phyloP scores from a whole-genome alignment of 1,140 invertebrate genomes.

The Panagrolaimus sp. region DNA sequence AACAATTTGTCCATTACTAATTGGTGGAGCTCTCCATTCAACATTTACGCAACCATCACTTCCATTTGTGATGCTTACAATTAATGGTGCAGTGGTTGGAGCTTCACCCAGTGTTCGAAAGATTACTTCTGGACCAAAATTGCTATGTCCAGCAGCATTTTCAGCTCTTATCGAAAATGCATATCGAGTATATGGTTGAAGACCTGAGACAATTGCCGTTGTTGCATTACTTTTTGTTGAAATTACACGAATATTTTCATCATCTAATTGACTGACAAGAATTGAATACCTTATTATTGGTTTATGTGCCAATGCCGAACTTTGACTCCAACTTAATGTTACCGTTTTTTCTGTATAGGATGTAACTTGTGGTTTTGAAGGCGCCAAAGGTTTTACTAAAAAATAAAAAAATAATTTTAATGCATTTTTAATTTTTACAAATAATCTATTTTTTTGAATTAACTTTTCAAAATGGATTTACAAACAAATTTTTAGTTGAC shows the following conservation, averaged over 20 bases:
- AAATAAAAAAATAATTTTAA: constrained; percentile 1
- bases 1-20: constrained; percentile 34
- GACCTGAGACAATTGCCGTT: constrained; percentile 27
- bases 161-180: constrained; percentile 52
- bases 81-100: constrained; percentile 42
- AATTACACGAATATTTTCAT: constrained; percentile 47
- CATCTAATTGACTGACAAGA: constrained; percentile 46
- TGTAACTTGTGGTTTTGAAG: constrained; percentile 45
- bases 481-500: not conserved
- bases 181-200: constrained; percentile 48
- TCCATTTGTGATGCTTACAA: constrained; percentile 40
- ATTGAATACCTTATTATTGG: constrained; percentile 52
- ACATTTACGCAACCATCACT: constrained; percentile 48
- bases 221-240: constrained; percentile 44
- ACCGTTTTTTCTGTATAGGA: constrained; percentile 46
- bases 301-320: constrained; percentile 49
- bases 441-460: not conserved
- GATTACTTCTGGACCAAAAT: constrained; percentile 49
- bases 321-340: constrained; percentile 49
- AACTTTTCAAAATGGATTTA: constrained; percentile 4
- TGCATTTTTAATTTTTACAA: too few species aligned
- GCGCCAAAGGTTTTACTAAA: constrained; percentile 48
- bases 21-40: constrained; percentile 31
- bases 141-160: constrained; percentile 52
- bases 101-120: constrained; percentile 51